Conservation (phyloP, 2,888 invertebrate species). For the Eledona agricola region DNA sequence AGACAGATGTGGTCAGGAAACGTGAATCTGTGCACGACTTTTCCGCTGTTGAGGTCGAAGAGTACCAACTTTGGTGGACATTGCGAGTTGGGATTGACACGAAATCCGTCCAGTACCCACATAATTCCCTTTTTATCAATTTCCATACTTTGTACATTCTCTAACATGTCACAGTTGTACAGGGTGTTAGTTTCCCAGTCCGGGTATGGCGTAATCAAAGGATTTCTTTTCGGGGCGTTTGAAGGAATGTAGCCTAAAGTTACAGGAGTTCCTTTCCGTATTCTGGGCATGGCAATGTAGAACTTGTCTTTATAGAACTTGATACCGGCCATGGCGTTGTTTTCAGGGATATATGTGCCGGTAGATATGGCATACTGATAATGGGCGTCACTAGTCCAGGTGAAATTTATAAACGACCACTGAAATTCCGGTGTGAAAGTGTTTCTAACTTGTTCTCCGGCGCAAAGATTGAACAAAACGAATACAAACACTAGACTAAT, state of each 20-base stretch:
- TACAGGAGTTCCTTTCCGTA: constrained; percentile 74
- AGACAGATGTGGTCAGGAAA: constrained; percentile 70
- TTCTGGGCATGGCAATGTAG: constrained; percentile 73
- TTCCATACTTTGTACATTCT: constrained; percentile 78
- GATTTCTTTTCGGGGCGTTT: constrained; percentile 62
- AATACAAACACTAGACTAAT: too few species aligned
- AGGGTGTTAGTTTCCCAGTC: constrained; percentile 71
- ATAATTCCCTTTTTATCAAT: constrained; percentile 76
- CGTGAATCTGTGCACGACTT: constrained; percentile 67
- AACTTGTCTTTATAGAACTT: constrained; percentile 68
- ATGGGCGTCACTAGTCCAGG: constrained; percentile 66
- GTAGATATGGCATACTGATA: constrained; percentile 10
- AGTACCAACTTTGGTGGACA: constrained; percentile 75
- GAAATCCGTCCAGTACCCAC: constrained; percentile 72
- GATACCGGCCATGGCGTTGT: constrained; percentile 22
- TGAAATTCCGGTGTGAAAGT: constrained; percentile 62
- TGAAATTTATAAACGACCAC: constrained; percentile 75
- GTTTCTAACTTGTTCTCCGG: not conserved
- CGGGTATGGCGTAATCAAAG: constrained; percentile 72
- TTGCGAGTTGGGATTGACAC: constrained; percentile 67
- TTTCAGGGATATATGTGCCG: constrained; percentile 22
- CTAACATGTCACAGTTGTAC: constrained; percentile 70
- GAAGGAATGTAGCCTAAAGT: constrained; percentile 69
- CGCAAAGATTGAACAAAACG: too few species aligned
- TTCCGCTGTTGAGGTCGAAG: constrained; percentile 71